Evolutionary conservation across 53 echinoderm and acorn worm species (phyloP).

Genomic region (Luidia sarsii): DNA sequence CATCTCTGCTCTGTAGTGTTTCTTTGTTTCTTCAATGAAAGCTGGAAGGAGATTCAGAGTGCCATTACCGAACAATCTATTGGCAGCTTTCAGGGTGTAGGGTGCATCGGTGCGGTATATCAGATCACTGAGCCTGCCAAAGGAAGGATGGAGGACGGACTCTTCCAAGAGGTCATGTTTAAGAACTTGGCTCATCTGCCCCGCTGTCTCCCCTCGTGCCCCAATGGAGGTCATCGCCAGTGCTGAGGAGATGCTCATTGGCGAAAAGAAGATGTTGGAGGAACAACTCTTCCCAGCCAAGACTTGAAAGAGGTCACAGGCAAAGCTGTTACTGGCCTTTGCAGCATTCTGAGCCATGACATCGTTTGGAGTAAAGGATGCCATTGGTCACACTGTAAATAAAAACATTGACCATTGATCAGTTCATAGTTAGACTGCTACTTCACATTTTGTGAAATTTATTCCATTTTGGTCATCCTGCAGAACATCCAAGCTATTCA

Average conservation of each 20-base stretch:
- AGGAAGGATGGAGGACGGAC: constrained; percentile 59
- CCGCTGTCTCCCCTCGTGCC: constrained; percentile 68
- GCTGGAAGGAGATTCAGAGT: constrained; percentile 54
- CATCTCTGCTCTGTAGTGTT: constrained; percentile 12
- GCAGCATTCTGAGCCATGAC: constrained; percentile 20
- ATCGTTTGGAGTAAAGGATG: no score
- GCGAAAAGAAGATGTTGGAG: constrained; percentile 88
- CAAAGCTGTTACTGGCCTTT: constrained; percentile 29
- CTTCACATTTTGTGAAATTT: no score
- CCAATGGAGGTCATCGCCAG: constrained; percentile 90
- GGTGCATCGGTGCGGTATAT: constrained; percentile 51
- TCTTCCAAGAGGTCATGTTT: constrained; percentile 68
- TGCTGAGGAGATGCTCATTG: constrained; percentile 82
- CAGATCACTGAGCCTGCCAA: constrained; percentile 69
- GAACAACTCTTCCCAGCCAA: constrained; percentile 11
- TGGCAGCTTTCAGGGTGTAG: constrained; percentile 77
- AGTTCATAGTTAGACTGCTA: no score
- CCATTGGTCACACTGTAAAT: no score
- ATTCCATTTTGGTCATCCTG: no score
- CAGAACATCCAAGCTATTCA: no score
- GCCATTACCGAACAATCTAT: constrained; percentile 79
- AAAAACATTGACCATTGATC: no score
- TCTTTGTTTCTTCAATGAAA: constrained; percentile 58
- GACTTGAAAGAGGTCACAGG: constrained; percentile 15
- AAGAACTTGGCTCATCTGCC: constrained; percentile 78